Evolutionary conservation across 2,113 vertebrate genomes (phyloP).

Genomic region (Emydura subglobosa): DNA sequence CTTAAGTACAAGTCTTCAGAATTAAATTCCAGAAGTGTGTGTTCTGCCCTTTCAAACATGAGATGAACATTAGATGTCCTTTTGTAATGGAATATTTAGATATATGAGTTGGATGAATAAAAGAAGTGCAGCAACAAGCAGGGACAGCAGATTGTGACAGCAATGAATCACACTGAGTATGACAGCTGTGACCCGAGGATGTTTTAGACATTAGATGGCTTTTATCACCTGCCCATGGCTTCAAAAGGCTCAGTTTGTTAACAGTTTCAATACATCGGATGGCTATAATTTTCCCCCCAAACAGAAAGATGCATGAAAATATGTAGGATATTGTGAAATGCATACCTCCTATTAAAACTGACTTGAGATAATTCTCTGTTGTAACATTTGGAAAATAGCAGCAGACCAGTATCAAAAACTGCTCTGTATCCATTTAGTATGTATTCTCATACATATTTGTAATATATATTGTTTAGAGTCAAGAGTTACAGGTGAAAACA

Average conservation of each 20-base stretch:
- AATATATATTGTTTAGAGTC: neutral
- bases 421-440: neutral
- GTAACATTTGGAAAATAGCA: neutral
- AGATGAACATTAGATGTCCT: constrained; percentile 70
- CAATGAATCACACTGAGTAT: constrained; percentile 74
- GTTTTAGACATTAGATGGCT: constrained; percentile 71
- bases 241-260: constrained; percentile 68
- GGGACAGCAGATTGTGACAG: constrained; percentile 74
- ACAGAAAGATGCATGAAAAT: constrained; percentile 41
- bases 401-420: neutral
- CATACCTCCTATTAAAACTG: constrained; percentile 11
- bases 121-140: constrained; percentile 68
- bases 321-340: neutral
- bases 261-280: constrained; percentile 22
- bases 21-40: constrained; percentile 57
- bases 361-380: constrained; percentile 6
- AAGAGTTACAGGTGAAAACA: neutral
- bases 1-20: constrained; percentile 56
- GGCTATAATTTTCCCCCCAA: neutral
- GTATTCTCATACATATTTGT: neutral
- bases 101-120: constrained; percentile 75
- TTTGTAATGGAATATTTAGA: constrained; percentile 78
- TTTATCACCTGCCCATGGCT: constrained; percentile 70
- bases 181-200: constrained; percentile 76
- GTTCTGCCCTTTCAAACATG: constrained; percentile 67